Conservation (phyloP, 2,113 vertebrate species). For the Microcebus murinus region DNA sequence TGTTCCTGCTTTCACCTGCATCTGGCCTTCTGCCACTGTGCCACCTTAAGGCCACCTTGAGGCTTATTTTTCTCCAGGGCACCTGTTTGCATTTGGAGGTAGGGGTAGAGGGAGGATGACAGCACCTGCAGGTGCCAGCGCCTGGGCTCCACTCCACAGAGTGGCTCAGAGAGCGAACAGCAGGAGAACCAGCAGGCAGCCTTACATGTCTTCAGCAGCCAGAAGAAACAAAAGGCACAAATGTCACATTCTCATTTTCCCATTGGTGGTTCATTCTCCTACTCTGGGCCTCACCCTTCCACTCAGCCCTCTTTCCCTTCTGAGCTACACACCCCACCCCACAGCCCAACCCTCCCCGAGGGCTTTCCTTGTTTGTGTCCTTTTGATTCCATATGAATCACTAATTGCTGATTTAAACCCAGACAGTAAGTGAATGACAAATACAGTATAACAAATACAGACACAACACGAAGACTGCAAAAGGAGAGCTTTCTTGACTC, state of each 20-base stretch:
- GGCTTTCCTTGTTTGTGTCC: neutral
- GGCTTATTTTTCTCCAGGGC: neutral
- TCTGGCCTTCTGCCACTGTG: neutral
- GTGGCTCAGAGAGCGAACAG: neutral
- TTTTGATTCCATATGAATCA: slow-evolving; percentile 55
- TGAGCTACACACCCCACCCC: neutral
- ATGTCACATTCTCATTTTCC: slow-evolving; percentile 37
- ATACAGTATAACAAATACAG: neutral
- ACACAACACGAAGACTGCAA: neutral
- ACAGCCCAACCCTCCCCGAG: neutral
- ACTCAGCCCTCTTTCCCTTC: neutral
- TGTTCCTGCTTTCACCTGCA: neutral
- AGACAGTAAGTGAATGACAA: slow-evolving; percentile 17
- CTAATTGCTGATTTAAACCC: slow-evolving; percentile 57
- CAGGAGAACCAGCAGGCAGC: neutral
- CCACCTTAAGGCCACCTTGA: neutral
- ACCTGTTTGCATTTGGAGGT: neutral
- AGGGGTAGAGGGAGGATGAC: neutral
- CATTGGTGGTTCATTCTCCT: neutral
- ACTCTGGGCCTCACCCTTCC: slow-evolving; percentile 17
- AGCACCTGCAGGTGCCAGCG: neutral
- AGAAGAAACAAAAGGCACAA: slow-evolving; percentile 66
- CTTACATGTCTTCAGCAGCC: slow-evolving; percentile 28
- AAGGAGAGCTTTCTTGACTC: neutral
- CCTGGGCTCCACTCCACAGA: neutral